phyloP scores from a whole-genome alignment of 2,797 vertebrate species.

The Falco naumanni region DNA sequence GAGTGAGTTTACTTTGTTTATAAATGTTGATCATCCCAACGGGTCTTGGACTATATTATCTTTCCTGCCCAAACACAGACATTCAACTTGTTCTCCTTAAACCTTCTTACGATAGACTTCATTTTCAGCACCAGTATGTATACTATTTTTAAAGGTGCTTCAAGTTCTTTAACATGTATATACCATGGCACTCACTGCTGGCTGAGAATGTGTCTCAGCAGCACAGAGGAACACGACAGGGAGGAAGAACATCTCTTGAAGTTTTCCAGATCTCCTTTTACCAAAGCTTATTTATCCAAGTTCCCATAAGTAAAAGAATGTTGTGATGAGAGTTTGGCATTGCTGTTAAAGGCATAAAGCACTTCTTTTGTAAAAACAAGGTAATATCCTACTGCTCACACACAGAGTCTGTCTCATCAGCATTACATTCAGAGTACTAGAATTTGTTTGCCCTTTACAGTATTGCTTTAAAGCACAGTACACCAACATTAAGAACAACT shows the following conservation, averaged over 20 bases:
- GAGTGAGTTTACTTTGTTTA: not conserved
- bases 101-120: not conserved
- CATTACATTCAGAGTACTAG: not conserved
- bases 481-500: not conserved
- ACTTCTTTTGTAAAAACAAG: not conserved
- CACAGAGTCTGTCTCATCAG: not conserved
- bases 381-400: not conserved
- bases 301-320: not conserved
- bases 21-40: not conserved
- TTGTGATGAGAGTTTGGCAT: not conserved
- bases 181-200: not conserved
- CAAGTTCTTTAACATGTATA: not conserved
- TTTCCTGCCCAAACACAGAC: not conserved
- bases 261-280: not conserved
- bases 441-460: not conserved
- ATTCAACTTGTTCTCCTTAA: not conserved
- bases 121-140: not conserved
- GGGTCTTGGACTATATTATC: not conserved
- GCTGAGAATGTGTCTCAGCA: not conserved
- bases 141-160: not conserved
- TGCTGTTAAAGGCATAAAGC: not conserved
- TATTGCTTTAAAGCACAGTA: not conserved
- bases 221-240: not conserved
- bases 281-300: not conserved
- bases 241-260: not conserved